A percentile compares a stretch with the other conserved stretches of the same genome.
phyloP scores from a whole-genome alignment of 2,888 invertebrate genomes.

The Panorpa germanica region DNA sequence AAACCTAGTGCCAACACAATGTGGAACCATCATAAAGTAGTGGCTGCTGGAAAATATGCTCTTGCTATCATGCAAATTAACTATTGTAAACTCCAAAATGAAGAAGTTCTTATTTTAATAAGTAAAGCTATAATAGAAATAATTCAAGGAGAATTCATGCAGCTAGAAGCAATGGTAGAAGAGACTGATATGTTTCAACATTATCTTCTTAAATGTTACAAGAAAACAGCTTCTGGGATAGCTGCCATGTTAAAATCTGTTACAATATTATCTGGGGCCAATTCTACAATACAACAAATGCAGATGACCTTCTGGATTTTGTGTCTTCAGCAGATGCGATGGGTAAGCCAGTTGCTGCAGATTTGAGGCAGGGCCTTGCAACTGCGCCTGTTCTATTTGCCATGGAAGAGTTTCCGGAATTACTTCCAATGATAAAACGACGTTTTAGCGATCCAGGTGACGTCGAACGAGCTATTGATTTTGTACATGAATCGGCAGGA shows the following conservation, averaged over 20 bases:
- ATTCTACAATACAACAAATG: conserved; percentile 62
- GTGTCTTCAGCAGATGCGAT: conserved; percentile 79
- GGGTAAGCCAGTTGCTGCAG: conserved; percentile 95
- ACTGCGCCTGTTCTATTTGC: conserved; percentile 97
- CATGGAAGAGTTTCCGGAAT: conserved; percentile 89
- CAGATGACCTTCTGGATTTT: conserved; percentile 94
- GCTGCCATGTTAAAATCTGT: conserved; percentile 96
- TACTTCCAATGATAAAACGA: conserved; percentile 94
- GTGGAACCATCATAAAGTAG: conserved; percentile 94
- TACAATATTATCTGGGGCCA: conserved; percentile 66
- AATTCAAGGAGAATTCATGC: conserved; percentile 99
- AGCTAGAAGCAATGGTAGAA: conserved; percentile 88
- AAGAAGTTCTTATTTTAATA: conserved; percentile 53
- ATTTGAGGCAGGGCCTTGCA: conserved; percentile 85
- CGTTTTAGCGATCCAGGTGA: conserved; percentile 89
- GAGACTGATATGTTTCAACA: conserved; percentile 93
- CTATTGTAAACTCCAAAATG: conserved; percentile 78
- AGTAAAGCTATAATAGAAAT: conserved; percentile 83
- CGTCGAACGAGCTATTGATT: conserved; percentile 79
- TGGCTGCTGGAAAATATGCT: conserved; percentile 88
- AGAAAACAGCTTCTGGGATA: conserved; percentile 95
- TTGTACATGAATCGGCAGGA: conserved; percentile 85
- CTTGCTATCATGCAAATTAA: conserved; percentile 87
- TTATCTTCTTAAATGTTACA: conserved; percentile 93
- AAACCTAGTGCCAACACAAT: conserved; percentile 88